Evolutionary conservation across 2,888 invertebrate genomes (phyloP).

Genomic region (Merodon equestris): DNA sequence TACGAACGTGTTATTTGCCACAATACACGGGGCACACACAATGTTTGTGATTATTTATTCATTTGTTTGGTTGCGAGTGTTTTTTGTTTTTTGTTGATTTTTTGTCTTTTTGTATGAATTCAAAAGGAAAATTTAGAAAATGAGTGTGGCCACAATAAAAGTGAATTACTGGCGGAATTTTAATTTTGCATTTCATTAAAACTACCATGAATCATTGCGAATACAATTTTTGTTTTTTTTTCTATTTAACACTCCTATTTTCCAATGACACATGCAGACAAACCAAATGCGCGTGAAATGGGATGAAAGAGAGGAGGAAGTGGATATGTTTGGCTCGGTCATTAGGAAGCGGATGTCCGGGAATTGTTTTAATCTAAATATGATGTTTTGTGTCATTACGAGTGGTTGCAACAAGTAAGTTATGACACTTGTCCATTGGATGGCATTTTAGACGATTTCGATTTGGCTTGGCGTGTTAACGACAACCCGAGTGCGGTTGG

Average conservation of each 20-base stretch:
- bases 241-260: no score
- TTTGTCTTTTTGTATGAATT: conserved; percentile 7
- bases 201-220: conserved; percentile 56
- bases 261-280: no score
- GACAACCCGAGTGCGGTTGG: no score
- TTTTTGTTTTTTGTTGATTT: conserved; percentile 15
- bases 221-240: no score
- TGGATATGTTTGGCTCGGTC: conserved; percentile 13
- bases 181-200: conserved; percentile 66
- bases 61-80: conserved; percentile 47
- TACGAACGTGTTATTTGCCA: conserved; percentile 13
- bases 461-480: background rate
- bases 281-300: no score
- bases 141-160: conserved; percentile 47
- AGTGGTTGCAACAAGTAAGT: conserved; percentile 23
- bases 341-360: conserved; percentile 20
- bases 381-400: conserved; percentile 7
- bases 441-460: background rate
- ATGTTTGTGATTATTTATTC: conserved; percentile 66
- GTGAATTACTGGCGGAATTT: conserved; percentile 60
- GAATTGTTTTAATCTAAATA: conserved; percentile 22
- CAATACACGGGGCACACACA: conserved; percentile 37
- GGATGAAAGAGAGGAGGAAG: no score
- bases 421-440: background rate
- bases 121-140: conserved; percentile 56